Conservation (phyloP, 1,140 invertebrate species). For the Lasioglossum baleicum region DNA sequence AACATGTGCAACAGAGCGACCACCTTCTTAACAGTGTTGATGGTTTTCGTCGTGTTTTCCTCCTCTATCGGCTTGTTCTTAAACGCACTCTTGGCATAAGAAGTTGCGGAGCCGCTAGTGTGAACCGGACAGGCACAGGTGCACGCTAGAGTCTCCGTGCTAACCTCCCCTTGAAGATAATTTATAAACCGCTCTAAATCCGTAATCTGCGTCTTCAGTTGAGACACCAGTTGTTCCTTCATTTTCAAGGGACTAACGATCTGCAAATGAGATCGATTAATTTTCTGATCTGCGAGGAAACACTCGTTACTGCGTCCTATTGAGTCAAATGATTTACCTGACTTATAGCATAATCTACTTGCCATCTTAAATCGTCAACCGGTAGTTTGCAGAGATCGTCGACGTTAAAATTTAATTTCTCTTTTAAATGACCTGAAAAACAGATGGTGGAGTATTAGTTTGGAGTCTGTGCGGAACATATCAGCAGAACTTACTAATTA, state of each 20-base stretch:
- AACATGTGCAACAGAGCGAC: conserved; percentile 95
- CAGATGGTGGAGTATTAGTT: not conserved
- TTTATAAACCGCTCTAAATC: conserved; percentile 98
- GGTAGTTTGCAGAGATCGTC: conserved; percentile 87
- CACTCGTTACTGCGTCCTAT: not conserved
- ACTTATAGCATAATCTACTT: conserved; percentile 88
- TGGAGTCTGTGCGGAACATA: not conserved
- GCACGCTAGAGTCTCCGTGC: conserved; percentile 80
- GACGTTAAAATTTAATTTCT: conserved; percentile 87
- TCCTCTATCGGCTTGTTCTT: conserved; percentile 66
- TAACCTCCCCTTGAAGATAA: conserved; percentile 92
- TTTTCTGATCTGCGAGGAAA: not conserved
- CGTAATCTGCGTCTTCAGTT: conserved; percentile 97
- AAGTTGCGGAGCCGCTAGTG: conserved; percentile 62
- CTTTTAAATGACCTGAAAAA: conserved; percentile 85
- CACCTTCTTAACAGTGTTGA: conserved; percentile 90
- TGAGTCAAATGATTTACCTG: conserved; percentile 78
- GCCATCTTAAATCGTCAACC: conserved; percentile 88
- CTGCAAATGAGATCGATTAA: conserved; percentile 81
- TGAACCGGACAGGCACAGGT: conserved; percentile 85
- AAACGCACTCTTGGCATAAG: conserved; percentile 68
- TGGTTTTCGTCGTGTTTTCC: conserved; percentile 80
- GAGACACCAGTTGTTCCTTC: conserved; percentile 96
- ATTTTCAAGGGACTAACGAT: conserved; percentile 96
- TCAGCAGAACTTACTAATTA: conserved; percentile 83